Base-by-base conservation (phyloP, 2,888 invertebrate species). In the Brassicogethes aeneus region DNA sequence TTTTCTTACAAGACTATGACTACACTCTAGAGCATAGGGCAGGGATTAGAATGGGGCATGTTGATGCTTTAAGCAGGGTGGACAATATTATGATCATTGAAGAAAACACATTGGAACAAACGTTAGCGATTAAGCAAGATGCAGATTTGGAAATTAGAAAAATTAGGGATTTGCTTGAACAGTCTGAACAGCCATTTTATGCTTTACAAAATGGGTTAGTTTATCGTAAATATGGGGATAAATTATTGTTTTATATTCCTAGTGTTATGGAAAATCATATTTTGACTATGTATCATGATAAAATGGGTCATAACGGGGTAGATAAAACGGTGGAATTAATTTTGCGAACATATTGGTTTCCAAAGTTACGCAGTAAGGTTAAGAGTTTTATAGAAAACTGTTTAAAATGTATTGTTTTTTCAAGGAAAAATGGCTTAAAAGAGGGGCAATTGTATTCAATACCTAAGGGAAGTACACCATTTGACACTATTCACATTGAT, bases 21-120 rank as follows among this genome's bases (percentile, higher is more conserved):
- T 35, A 14, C 15, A 15, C 13, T 15, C 13, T 35, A 15, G 16
- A 15, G 7, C 36, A 35, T 15, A 14, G 36, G 3, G 8, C 13
- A 35, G 36, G 5, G n/a, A 23, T 15, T 7, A n/a, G 8, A 16
- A 35, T 35, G 36, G 3, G 5, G 14, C 36, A 35, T 15, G 36
- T 15, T 3, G 36, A 35, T 35, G 36, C 36, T 8, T 16, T 35
- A 15, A 35, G 36, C 36, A 14, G 36, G 3, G 36, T 16, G 3
- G 15, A 35, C 16, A 35, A 35, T 16, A 35, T 35, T 35, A 8
- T 14, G 7, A 15, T 35, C 5, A 5, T 35, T 8, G 36, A 35
- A 35, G 8, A 14, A 8, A 35, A 35, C 15, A 3, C 36, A 15
- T 14, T 35, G 5, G 36, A 35, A 35, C 36, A 10, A 35, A 15